Evolutionary conservation across 2,888 invertebrate species (phyloP).

Genomic region (Mycalesis mineus): DNA sequence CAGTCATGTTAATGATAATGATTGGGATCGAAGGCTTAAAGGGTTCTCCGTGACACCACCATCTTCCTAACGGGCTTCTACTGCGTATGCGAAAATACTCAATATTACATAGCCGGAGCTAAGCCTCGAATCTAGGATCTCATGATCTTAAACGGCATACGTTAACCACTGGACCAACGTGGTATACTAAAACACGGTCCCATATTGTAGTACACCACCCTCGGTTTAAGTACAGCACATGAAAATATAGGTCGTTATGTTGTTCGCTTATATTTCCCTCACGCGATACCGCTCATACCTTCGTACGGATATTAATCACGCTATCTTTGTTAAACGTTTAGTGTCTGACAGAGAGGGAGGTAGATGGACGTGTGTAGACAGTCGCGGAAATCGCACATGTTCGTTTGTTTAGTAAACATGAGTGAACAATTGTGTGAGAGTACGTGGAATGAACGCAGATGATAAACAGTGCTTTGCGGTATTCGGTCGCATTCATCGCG

Average conservation of each 20-base stretch:
- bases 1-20: no score
- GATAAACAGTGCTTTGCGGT: neutral
- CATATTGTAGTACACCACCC: neutral
- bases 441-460: neutral
- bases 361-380: constrained; percentile 18
- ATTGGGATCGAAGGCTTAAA: no score
- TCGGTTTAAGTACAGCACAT: neutral
- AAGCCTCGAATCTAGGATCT: no score
- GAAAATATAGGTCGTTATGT: constrained; percentile 4
- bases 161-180: no score
- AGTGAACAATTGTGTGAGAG: neutral
- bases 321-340: constrained; percentile 29
- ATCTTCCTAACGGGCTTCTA: no score
- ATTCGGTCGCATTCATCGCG: no score
- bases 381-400: constrained; percentile 5
- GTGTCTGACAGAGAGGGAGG: constrained; percentile 28
- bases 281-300: constrained; percentile 42
- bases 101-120: no score
- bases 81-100: no score
- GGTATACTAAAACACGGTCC: no score
- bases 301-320: constrained; percentile 30
- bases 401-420: neutral
- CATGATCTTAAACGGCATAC: no score
- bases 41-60: no score
- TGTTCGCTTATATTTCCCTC: constrained; percentile 23